These are phyloP conservation scores for Carpatolechia fugitivella DNA, from an alignment of 2,888 invertebrate genomes.

Conservation along the genomic window DNA sequence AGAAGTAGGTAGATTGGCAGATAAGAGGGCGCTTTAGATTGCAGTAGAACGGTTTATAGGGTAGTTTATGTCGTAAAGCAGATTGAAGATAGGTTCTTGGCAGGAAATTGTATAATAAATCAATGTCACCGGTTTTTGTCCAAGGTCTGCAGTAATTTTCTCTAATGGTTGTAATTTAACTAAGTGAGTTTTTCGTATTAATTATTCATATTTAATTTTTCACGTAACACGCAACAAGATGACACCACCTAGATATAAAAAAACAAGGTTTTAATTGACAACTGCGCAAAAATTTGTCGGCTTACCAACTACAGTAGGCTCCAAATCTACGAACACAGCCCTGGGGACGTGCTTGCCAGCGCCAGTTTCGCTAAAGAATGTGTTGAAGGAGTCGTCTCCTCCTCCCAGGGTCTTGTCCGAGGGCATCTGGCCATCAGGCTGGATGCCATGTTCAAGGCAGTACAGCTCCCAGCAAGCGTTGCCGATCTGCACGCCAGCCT, in stretches of 20 bases:
- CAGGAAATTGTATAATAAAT: neutral
- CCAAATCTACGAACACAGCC: constrained; percentile 93
- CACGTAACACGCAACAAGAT: too few species aligned
- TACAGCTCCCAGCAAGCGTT: constrained; percentile 93
- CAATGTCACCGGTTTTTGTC: neutral
- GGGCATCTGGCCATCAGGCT: constrained; percentile 93
- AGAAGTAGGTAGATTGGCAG: neutral
- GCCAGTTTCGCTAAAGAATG: constrained; percentile 88
- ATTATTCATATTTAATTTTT: neutral
- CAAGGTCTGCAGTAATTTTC: neutral
- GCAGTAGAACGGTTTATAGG: neutral
- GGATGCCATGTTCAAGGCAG: constrained; percentile 90
- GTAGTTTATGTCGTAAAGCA: neutral
- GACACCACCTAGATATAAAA: too few species aligned
- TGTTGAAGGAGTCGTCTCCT: constrained; percentile 88
- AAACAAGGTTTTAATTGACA: too few species aligned
- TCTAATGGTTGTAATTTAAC: too few species aligned
- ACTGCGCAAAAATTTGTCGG: too few species aligned
- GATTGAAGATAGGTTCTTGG: constrained; percentile 1
- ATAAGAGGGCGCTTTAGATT: neutral
- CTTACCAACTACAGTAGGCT: constrained; percentile 94
- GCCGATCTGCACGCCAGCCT: constrained; percentile 92
- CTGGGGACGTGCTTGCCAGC: constrained; percentile 92
- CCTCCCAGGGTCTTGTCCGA: constrained; percentile 87
- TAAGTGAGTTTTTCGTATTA: too few species aligned